Conservation (phyloP, 2,888 invertebrate genomes). For the Falcaria lacertinaria region DNA sequence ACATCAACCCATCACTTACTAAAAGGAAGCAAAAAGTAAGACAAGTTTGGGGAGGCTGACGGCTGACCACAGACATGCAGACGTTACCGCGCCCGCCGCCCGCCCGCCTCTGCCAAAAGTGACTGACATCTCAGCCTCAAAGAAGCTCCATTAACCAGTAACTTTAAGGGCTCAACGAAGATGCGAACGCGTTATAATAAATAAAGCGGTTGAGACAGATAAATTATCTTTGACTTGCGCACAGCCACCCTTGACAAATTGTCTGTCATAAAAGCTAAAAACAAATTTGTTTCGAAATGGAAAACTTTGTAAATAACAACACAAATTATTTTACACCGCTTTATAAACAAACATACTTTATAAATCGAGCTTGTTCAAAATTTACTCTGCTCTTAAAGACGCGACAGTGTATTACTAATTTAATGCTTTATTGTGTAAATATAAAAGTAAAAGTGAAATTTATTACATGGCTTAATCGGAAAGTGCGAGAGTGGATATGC, state of each 20-base stretch:
- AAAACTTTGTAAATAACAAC: conserved; percentile 63
- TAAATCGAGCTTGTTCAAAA: not conserved
- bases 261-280: conserved; percentile 75
- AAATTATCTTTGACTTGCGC: conserved; percentile 77
- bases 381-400: not conserved
- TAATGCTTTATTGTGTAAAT: conserved; percentile 31
- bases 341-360: conserved; percentile 20
- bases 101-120: conserved; percentile 29
- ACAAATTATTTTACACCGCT: conserved; percentile 49
- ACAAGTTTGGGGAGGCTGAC: conserved; percentile 24
- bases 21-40: conserved; percentile 48
- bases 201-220: conserved; percentile 77
- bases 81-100: conserved; percentile 18
- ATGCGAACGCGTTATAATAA: conserved; percentile 74
- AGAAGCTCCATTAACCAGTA: conserved; percentile 72
- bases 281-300: conserved; percentile 70
- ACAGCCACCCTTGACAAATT: conserved; percentile 74
- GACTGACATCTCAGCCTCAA: conserved; percentile 61
- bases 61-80: conserved; percentile 51
- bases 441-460: conserved; percentile 39
- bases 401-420: too few relatives aligned
- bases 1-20: conserved; percentile 54
- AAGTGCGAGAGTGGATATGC: conserved; percentile 55
- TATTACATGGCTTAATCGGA: conserved; percentile 42
- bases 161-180: conserved; percentile 71